Base-by-base conservation (phyloP, 2,797 vertebrate genomes). In the Spheniscus humboldti region DNA sequence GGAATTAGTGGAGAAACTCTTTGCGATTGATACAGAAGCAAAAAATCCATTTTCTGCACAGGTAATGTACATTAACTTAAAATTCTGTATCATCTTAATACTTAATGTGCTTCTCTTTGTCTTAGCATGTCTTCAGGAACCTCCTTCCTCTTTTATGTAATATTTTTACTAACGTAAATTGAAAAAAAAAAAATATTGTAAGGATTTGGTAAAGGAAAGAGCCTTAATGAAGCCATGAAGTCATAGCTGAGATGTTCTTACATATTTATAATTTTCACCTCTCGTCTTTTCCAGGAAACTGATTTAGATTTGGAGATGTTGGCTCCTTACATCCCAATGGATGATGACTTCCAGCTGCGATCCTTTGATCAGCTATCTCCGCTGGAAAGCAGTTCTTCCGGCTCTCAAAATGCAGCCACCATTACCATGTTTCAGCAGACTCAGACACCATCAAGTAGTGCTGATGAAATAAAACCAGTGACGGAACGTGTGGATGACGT, bases 281-380 rank as follows among this genome's bases (percentile, higher is more conserved):
- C 30, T 81, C 3, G 35, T 81, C 37, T 91, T 89, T 94, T 97
- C 41, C 94, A 99, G 99, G 98, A 98, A 90, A 99, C 98, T 14
- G 98, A 99, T 97, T 98, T 99, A 92, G 99, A 99, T 92, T 97
- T 99, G 97, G 99, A 99, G 97, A 99, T 99, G 99, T 97, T 99
- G 73, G 99, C 99, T 71, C 99, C 99, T 22, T 99, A 99, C 94
- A 99, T 99, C 97, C 99, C 99, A 53, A 99, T 99, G 99, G 99
- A 99, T 50, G 99, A 99, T 39, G 99, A 99, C 96, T 99, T 99
- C 98, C 99, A 99, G 98, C 98, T 99, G 93, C 99, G 98, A 55
- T 98, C 98, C 91, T 98, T 99, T 52, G 98, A 98, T 84, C 98
- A 98, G 91, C 91, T 98, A 20, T 98, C 98, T 77, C 98, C 98